phyloP scores from a whole-genome alignment of 2,113 vertebrate species.

The Echinops telfairi region DNA sequence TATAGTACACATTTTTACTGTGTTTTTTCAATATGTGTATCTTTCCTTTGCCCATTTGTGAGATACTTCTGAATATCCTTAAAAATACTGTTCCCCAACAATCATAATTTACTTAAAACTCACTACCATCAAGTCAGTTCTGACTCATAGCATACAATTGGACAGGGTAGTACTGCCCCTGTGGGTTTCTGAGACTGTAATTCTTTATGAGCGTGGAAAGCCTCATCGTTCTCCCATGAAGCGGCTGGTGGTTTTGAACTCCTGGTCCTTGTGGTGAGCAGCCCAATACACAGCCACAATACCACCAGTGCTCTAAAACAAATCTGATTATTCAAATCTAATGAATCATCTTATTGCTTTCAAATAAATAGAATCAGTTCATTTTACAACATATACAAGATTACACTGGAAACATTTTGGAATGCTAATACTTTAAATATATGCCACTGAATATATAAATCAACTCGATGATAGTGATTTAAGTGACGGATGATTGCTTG shows the following conservation, averaged over 20 bases:
- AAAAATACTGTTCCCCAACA: background rate
- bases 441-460: background rate
- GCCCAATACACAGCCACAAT: no score
- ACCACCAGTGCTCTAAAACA: background rate
- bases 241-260: no score
- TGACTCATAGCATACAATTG: no score
- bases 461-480: background rate
- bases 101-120: background rate
- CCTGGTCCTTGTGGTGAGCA: no score
- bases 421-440: background rate
- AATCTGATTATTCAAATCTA: background rate
- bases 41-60: background rate
- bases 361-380: background rate
- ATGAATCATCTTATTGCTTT: slow-evolving; percentile 1
- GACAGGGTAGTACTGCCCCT: no score
- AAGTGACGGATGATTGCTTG: background rate
- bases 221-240: no score
- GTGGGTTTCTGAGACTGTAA: no score
- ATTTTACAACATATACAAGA: background rate
- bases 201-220: no score
- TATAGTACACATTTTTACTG: no score
- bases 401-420: background rate
- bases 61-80: slow-evolving; percentile 26
- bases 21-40: background rate
- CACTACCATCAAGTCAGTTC: no score